Percentiles rank a stretch among this genome's conserved stretches.
Conservation (phyloP, 1,140 invertebrate genomes). For the Drosophila novamexicana region DNA sequence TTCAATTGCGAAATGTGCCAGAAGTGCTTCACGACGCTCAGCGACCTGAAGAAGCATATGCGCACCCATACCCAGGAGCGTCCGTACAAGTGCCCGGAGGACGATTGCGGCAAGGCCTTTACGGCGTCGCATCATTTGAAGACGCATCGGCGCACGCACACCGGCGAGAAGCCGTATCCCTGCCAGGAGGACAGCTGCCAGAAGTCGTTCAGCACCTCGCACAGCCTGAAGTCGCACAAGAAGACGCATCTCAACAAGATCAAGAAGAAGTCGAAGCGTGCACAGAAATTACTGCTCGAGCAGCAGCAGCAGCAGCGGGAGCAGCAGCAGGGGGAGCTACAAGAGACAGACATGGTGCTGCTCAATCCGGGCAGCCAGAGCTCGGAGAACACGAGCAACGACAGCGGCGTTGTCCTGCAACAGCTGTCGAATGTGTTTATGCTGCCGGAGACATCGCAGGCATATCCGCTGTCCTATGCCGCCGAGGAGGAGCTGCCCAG, state of each 20-base stretch:
- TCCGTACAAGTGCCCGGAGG: constrained; percentile 93
- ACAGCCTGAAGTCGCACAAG: constrained; percentile 92
- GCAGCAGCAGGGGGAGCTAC: constrained; percentile 6
- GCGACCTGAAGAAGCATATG: constrained; percentile 96
- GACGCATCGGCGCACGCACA: constrained; percentile 87
- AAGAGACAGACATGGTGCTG: constrained; percentile 46
- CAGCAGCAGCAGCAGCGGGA: constrained; percentile 21
- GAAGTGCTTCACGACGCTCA: constrained; percentile 97
- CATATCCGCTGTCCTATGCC: constrained; percentile 89
- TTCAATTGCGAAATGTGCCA: constrained; percentile 96
- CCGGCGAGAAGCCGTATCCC: constrained; percentile 90
- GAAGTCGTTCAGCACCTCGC: constrained; percentile 91
- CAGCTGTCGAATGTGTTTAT: constrained; percentile 59
- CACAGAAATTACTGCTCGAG: constrained; percentile 23
- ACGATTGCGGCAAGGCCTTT: constrained; percentile 95
- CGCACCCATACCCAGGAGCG: constrained; percentile 96
- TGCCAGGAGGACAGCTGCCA: constrained; percentile 90
- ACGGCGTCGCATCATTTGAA: constrained; percentile 97
- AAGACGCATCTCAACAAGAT: constrained; percentile 86
- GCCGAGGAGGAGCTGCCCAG: constrained; percentile 90
- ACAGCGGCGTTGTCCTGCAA: constrained; percentile 62
- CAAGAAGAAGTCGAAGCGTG: constrained; percentile 59
- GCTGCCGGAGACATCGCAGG: constrained; percentile 85
- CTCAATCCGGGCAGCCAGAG: constrained; percentile 57
- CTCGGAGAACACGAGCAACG: constrained; percentile 62